Percentiles rank a stretch among this genome's conserved stretches.
These are phyloP conservation scores for Agonum fuliginosum DNA, from an alignment of 2,888 invertebrate genomes.

Conservation along the genomic window DNA sequence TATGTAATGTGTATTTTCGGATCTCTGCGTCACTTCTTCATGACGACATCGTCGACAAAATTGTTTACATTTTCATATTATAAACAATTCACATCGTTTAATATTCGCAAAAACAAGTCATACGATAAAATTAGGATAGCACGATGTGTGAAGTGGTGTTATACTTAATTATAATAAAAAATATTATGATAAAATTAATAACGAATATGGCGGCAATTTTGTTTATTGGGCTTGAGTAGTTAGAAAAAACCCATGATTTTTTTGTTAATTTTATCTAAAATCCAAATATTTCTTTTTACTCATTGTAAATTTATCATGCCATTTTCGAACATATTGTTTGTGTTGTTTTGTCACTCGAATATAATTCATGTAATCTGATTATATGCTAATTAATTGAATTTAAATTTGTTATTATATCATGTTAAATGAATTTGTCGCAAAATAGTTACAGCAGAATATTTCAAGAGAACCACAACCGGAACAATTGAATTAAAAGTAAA, in stretches of 20 bases:
- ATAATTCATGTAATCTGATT: too few relatives aligned
- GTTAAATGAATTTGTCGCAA: background rate
- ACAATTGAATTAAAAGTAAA: background rate
- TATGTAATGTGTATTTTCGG: background rate
- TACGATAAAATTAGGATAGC: background rate
- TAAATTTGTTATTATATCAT: background rate
- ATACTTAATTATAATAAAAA: background rate
- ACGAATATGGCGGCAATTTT: too few relatives aligned
- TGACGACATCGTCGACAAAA: background rate
- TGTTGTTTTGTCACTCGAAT: too few relatives aligned
- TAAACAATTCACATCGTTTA: slow-evolving; percentile 5
- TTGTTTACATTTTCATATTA: slow-evolving; percentile 5
- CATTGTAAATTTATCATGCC: too few relatives aligned
- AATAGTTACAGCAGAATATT: background rate
- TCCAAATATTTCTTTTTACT: too few relatives aligned
- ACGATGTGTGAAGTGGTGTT: background rate
- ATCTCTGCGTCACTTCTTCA: background rate
- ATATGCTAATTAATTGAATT: background rate
- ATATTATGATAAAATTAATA: too few relatives aligned
- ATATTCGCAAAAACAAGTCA: background rate
- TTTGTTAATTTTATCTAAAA: too few relatives aligned
- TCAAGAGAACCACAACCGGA: background rate
- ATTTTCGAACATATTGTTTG: too few relatives aligned
- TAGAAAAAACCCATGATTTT: too few relatives aligned
- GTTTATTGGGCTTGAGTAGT: too few relatives aligned